Percentiles rank a stretch among this genome's conserved stretches.
Conservation (phyloP, 2,797 vertebrate species). For the Typhlichthys eigenmanni region DNA sequence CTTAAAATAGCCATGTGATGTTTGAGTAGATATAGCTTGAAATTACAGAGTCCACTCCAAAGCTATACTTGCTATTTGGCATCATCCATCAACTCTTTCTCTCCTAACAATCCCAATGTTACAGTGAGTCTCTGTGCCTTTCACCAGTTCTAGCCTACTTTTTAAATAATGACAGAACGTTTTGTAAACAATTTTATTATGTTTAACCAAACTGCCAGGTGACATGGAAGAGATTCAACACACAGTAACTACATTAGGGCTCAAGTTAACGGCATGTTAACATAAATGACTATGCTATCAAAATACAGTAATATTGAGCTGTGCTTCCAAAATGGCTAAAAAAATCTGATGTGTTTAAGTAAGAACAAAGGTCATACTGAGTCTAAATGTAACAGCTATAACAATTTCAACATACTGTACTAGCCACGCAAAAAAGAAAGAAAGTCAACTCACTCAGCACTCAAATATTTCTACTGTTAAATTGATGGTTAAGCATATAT, state of each 20-base stretch:
- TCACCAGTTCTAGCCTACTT: neutral
- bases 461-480: slow-evolving; percentile 8
- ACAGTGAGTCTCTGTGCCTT: slow-evolving; percentile 10
- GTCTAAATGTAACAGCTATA: too few species aligned
- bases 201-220: slow-evolving; percentile 25
- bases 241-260: slow-evolving; percentile 10
- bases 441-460: slow-evolving; percentile 1
- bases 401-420: neutral
- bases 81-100: slow-evolving; percentile 11
- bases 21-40: slow-evolving; percentile 17
- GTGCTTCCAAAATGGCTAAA: neutral
- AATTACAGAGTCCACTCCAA: slow-evolving; percentile 45
- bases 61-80: slow-evolving; percentile 31
- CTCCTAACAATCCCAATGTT: slow-evolving; percentile 32
- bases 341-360: neutral
- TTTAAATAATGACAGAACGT: slow-evolving; percentile 38
- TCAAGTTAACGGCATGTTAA: slow-evolving; percentile 6
- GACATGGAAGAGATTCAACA: slow-evolving; percentile 27
- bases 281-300: neutral
- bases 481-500: slow-evolving; percentile 13
- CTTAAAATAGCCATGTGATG: slow-evolving; percentile 42
- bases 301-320: slow-evolving; percentile 2
- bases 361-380: too few species aligned
- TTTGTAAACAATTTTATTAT: slow-evolving; percentile 38
- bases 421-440: neutral